phyloP scores from a whole-genome alignment of 2,113 vertebrate genomes.

The Eira barbara region DNA sequence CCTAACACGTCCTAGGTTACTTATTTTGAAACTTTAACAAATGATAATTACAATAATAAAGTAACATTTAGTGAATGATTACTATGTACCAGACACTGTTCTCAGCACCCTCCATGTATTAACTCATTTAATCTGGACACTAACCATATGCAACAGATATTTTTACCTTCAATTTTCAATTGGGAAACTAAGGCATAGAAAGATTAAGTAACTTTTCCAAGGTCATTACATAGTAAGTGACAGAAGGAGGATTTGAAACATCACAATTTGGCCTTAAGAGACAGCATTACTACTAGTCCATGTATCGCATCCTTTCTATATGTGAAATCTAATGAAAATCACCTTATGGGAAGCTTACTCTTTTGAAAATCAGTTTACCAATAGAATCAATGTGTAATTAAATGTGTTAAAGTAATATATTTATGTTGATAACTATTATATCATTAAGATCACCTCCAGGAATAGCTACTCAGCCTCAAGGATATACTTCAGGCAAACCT shows the following conservation, averaged over 20 bases:
- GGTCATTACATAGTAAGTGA: background rate
- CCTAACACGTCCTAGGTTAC: background rate
- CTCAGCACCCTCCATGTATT: background rate
- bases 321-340: background rate
- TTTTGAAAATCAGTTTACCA: background rate
- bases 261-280: background rate
- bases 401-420: background rate
- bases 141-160: background rate
- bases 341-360: background rate
- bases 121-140: background rate
- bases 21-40: constrained; percentile 8
- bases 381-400: background rate
- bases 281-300: background rate
- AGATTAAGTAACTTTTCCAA: background rate
- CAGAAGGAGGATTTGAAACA: background rate
- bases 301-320: background rate
- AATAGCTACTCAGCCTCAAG: background rate
- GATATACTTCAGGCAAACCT: background rate
- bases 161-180: background rate
- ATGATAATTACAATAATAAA: background rate
- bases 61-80: background rate
- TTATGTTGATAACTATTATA: background rate
- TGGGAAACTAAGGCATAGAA: background rate
- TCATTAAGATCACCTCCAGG: background rate
- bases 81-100: background rate